Evolutionary conservation across 2,797 vertebrate genomes (phyloP).

Genomic region (Sebastolobus alascanus): DNA sequence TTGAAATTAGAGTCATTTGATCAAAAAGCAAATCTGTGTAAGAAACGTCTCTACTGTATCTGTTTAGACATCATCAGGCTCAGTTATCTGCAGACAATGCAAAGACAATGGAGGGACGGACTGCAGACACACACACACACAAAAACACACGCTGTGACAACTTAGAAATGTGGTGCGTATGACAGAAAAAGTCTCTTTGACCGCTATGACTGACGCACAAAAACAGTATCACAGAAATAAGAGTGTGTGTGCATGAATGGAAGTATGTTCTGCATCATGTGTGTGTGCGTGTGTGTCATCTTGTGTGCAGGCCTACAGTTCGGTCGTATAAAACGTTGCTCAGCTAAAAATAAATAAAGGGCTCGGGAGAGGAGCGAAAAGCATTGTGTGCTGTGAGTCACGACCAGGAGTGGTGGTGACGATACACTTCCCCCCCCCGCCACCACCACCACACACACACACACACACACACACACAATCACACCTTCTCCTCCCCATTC

Average conservation of each 20-base stretch:
- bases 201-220: conserved; percentile 12
- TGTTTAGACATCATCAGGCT: conserved; percentile 4
- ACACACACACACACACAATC: conserved; percentile 29
- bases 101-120: background rate
- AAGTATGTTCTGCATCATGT: conserved; percentile 25
- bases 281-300: conserved; percentile 32
- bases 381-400: conserved; percentile 76
- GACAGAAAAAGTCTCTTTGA: background rate
- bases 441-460: conserved; percentile 4
- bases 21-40: conserved; percentile 1
- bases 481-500: conserved; percentile 49
- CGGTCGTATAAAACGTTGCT: conserved; percentile 66
- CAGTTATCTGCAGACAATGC: conserved; percentile 24
- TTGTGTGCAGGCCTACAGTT: conserved; percentile 56
- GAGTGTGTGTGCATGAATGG: conserved; percentile 15
- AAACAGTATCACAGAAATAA: conserved; percentile 16
- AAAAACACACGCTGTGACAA: background rate
- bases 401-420: conserved; percentile 74
- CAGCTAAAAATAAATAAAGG: conserved; percentile 80
- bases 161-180: conserved; percentile 7
- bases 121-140: conserved; percentile 3
- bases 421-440: conserved; percentile 42
- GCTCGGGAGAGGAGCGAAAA: conserved; percentile 69
- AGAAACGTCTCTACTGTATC: background rate
- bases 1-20: background rate